Evolutionary conservation across 2,113 vertebrate species (phyloP).

Genomic region (Calyptommatus sinebrachiatus): DNA sequence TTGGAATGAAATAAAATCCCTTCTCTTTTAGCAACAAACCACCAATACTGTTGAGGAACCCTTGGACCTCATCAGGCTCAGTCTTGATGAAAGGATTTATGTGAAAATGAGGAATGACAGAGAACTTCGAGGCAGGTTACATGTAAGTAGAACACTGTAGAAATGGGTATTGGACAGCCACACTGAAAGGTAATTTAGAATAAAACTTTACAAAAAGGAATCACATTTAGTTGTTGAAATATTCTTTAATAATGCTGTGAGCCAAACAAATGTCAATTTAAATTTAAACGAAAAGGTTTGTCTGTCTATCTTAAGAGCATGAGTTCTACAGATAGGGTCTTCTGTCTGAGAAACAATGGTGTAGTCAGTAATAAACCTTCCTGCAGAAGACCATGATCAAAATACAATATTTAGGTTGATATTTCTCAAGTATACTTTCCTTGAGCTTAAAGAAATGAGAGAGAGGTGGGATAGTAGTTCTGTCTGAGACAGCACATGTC

Average conservation of each 20-base stretch:
- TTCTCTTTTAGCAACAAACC: conserved; percentile 80
- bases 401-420: too few species aligned
- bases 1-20: neutral
- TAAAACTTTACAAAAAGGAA: neutral
- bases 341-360: accelerated
- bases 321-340: accelerated
- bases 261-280: too few species aligned
- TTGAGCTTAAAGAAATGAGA: too few species aligned
- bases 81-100: conserved; percentile 95
- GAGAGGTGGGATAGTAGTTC: too few species aligned
- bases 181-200: neutral
- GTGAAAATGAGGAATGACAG: conserved; percentile 98
- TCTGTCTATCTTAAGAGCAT: neutral
- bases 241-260: neutral
- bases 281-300: neutral
- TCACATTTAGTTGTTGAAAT: neutral
- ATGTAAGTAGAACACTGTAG: conserved; percentile 75
- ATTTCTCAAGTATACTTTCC: too few species aligned
- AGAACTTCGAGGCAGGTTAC: conserved; percentile 91
- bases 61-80: conserved; percentile 92
- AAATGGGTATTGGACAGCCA: neutral
- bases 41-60: conserved; percentile 97
- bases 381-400: neutral
- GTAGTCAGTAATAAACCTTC: neutral
- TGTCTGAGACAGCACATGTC: too few species aligned